phyloP scores from a whole-genome alignment of 1,140 invertebrate species.

The Anastrepha ludens region DNA sequence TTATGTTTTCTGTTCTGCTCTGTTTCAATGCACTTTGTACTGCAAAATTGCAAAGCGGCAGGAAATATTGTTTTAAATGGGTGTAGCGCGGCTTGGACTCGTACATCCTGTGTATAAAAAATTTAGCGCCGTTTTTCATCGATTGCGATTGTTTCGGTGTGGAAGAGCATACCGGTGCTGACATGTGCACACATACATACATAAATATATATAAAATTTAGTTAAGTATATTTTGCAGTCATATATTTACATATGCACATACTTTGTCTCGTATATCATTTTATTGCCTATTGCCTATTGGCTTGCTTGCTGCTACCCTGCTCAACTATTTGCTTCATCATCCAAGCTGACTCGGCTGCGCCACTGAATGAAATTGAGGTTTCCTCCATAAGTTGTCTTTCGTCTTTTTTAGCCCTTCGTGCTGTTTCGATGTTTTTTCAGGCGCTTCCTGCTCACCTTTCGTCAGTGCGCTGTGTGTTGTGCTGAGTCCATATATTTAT shows the following conservation, averaged over 20 bases:
- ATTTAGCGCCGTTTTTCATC: slow-evolving; percentile 24
- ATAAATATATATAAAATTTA: no score
- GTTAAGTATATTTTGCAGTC: no score
- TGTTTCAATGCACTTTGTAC: no score
- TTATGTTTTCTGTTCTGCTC: not conserved
- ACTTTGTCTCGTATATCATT: not conserved
- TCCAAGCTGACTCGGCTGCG: not conserved
- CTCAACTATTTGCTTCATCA: not conserved
- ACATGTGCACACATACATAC: not conserved
- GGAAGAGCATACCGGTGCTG: not conserved
- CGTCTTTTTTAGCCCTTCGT: not conserved
- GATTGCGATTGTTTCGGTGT: not conserved
- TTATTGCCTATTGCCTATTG: not conserved
- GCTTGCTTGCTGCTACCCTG: not conserved
- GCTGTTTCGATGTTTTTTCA: slow-evolving; percentile 9
- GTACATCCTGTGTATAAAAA: not conserved
- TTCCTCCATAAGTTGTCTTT: slow-evolving; percentile 15
- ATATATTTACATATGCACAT: not conserved
- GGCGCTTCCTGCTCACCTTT: not conserved
- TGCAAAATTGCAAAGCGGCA: no score
- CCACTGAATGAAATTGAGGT: slow-evolving; percentile 22
- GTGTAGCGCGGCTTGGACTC: no score
- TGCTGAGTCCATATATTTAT: not conserved
- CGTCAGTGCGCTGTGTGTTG: not conserved
- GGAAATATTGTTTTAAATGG: no score